A percentile compares a stretch with the other conserved stretches of the same genome.
Evolutionary conservation across 1,140 invertebrate species (phyloP).

Genomic region (Tetramorium simillimum): DNA sequence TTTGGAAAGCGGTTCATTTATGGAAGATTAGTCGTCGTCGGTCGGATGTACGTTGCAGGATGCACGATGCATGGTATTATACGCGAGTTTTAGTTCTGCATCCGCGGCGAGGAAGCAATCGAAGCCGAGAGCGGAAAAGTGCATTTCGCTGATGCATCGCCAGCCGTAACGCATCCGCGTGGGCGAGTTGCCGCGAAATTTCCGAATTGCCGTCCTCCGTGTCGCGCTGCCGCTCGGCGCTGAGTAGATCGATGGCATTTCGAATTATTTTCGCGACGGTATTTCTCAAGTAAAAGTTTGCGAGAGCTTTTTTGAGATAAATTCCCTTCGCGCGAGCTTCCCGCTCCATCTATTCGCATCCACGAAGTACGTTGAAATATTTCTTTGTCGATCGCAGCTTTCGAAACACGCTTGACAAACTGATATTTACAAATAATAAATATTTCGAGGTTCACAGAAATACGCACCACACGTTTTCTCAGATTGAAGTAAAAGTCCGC

Average conservation of each 20-base stretch:
- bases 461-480: background rate
- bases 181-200: background rate
- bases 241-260: constrained; percentile 1
- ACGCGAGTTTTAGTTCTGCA: background rate
- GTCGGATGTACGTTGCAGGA: background rate
- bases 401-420: background rate
- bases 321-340: background rate
- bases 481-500: background rate
- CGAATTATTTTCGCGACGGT: background rate
- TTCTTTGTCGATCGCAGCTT: background rate
- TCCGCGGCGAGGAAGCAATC: background rate
- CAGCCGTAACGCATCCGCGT: background rate
- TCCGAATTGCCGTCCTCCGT: background rate
- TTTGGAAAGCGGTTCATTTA: background rate
- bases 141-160: background rate
- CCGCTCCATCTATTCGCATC: background rate
- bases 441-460: too few relatives aligned
- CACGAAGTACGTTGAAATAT: background rate
- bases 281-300: background rate
- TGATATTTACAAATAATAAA: background rate
- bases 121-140: background rate
- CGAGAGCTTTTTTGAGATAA: constrained; percentile 13
- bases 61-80: background rate
- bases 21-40: background rate
- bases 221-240: background rate